phyloP scores from a whole-genome alignment of 2,888 invertebrate genomes.

The Eupithecia insigniata region DNA sequence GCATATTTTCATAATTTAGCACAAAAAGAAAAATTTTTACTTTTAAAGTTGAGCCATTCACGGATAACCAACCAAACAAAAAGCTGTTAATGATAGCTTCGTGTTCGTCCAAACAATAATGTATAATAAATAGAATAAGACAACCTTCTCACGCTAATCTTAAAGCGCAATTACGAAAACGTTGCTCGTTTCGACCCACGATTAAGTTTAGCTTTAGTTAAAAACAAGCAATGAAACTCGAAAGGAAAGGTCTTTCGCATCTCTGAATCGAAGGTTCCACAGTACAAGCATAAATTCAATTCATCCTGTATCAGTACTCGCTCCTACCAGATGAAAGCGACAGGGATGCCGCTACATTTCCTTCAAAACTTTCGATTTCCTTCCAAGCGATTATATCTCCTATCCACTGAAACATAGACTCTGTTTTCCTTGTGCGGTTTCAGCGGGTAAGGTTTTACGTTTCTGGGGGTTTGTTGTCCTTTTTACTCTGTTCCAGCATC shows the following conservation, averaged over 20 bases:
- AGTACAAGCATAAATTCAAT: slow-evolving; percentile 76
- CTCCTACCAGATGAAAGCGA: slow-evolving; percentile 76
- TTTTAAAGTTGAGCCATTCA: neutral
- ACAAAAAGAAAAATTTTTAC: neutral
- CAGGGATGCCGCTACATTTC: slow-evolving; percentile 71
- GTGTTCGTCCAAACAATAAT: slow-evolving; percentile 46
- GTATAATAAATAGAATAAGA: slow-evolving; percentile 45
- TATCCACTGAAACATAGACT: slow-evolving; percentile 35
- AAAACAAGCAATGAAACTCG: slow-evolving; percentile 28
- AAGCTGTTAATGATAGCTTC: slow-evolving; percentile 41
- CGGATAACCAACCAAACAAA: neutral
- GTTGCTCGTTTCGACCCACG: slow-evolving; percentile 30
- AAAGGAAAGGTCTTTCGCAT: slow-evolving; percentile 52
- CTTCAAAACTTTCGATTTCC: slow-evolving; percentile 65
- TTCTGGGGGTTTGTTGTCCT: slow-evolving; percentile 66
- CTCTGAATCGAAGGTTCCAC: slow-evolving; percentile 56
- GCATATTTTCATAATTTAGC: neutral
- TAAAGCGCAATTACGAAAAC: slow-evolving; percentile 22
- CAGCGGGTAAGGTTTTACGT: slow-evolving; percentile 54
- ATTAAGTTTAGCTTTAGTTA: neutral
- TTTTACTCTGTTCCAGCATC: slow-evolving; percentile 76
- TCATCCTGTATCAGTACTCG: slow-evolving; percentile 77
- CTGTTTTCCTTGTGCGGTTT: slow-evolving; percentile 40
- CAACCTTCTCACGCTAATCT: slow-evolving; percentile 18
- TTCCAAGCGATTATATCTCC: slow-evolving; percentile 41